Evolutionary conservation across 2,113 vertebrate genomes (phyloP).

Genomic region (Hylia prasina): DNA sequence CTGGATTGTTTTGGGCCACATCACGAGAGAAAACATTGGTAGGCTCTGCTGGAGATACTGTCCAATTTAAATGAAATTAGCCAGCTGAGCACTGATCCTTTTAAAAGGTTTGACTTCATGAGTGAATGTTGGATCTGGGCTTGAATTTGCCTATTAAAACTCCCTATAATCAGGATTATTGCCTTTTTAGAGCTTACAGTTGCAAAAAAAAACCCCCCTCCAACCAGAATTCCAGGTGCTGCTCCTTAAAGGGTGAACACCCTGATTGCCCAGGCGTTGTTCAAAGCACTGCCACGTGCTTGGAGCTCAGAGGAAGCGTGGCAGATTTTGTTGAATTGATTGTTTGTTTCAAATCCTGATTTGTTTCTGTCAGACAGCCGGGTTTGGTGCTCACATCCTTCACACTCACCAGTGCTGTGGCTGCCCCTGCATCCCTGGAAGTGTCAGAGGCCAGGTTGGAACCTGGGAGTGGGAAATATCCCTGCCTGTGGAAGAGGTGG

Average conservation of each 20-base stretch:
- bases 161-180: conserved; percentile 31
- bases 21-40: not conserved
- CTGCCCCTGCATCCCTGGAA: not conserved
- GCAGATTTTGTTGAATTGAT: not conserved
- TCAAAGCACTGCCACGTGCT: not conserved
- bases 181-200: conserved; percentile 32
- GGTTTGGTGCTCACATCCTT: not conserved
- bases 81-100: conserved; percentile 14
- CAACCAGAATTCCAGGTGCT: not conserved
- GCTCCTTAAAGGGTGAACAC: not conserved
- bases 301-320: not conserved
- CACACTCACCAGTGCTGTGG: not conserved
- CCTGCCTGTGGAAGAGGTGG: not conserved
- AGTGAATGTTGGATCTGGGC: not conserved
- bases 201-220: not conserved
- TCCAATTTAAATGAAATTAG: conserved; percentile 53
- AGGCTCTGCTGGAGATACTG: conserved; percentile 37
- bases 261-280: not conserved
- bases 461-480: not conserved
- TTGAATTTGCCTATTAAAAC: conserved; percentile 21
- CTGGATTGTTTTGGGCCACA: not conserved
- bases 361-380: not conserved
- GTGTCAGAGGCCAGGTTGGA: not conserved
- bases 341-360: not conserved
- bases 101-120: conserved; percentile 6